phyloP scores from a whole-genome alignment of 2,113 vertebrate genomes.

The Takifugu bimaculatus region DNA sequence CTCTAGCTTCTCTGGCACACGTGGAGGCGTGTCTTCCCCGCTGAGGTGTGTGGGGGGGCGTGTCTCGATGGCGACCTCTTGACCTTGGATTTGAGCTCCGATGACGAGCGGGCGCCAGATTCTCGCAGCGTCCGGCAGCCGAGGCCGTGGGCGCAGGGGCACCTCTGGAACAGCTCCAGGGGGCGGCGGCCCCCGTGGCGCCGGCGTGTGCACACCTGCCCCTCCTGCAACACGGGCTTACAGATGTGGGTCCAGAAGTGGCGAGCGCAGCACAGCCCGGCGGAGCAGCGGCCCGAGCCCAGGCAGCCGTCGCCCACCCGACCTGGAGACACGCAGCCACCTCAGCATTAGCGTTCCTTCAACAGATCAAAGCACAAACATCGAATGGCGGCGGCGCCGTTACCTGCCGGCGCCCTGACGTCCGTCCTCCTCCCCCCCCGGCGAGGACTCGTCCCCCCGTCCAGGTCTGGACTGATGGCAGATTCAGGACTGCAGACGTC shows the following conservation, averaged over 20 bases:
- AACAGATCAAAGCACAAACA: background rate
- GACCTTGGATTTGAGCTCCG: slow-evolving; percentile 19
- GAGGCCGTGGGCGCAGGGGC: slow-evolving; percentile 84
- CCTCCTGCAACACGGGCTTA: slow-evolving; percentile 86
- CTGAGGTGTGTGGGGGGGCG: slow-evolving; percentile 32
- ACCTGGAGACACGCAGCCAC: slow-evolving; percentile 51
- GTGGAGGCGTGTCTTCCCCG: slow-evolving; percentile 84
- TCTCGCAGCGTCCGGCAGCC: slow-evolving; percentile 75
- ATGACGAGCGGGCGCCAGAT: background rate
- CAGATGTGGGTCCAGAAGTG: slow-evolving; percentile 96
- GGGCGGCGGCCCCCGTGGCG: slow-evolving; percentile 81
- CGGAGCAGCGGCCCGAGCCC: slow-evolving; percentile 82
- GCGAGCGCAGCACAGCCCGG: slow-evolving; percentile 85
- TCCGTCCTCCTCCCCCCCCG: slow-evolving; percentile 75
- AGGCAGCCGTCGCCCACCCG: slow-evolving; percentile 84
- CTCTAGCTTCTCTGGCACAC: slow-evolving; percentile 83
- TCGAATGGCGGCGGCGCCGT: background rate
- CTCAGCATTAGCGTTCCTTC: background rate
- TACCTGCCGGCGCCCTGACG: slow-evolving; percentile 73
- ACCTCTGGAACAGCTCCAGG: slow-evolving; percentile 91
- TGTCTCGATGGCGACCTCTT: background rate
- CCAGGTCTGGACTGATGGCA: slow-evolving; percentile 42
- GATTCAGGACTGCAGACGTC: slow-evolving; percentile 78
- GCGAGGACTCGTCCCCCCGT: slow-evolving; percentile 78
- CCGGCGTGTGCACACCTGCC: slow-evolving; percentile 88